These are phyloP conservation scores for Xerus inauris DNA, from an alignment of 2,113 vertebrate species.

Conservation along the genomic window DNA sequence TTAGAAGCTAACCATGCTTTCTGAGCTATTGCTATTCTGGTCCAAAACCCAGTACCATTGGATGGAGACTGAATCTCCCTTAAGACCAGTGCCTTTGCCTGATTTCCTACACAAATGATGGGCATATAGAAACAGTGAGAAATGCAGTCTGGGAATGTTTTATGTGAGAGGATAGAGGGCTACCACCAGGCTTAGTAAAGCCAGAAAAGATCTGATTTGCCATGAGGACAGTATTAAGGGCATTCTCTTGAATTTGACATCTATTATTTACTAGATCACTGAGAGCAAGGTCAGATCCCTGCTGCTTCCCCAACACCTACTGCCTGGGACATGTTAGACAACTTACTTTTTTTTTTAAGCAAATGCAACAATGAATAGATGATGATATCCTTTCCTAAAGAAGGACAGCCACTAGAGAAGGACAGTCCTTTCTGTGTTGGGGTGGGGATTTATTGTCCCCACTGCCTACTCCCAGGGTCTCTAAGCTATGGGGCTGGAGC, in stretches of 20 bases:
- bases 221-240: not conserved
- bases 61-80: not conserved
- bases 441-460: too few relatives aligned
- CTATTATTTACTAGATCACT: not conserved
- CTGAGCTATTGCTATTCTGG: not conserved
- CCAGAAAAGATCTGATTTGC: not conserved
- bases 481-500: not conserved
- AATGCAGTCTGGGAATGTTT: not conserved
- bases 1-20: not conserved
- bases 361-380: not conserved
- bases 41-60: not conserved
- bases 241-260: not conserved
- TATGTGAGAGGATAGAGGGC: not conserved
- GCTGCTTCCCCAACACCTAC: not conserved
- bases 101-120: not conserved
- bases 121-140: not conserved
- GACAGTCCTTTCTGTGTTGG: too few relatives aligned
- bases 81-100: not conserved
- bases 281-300: not conserved
- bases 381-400: not conserved
- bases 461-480: not conserved
- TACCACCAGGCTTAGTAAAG: not conserved
- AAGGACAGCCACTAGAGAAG: not conserved
- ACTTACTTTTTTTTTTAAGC: not conserved
- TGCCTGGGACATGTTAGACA: not conserved